Evolutionary conservation across 2,113 vertebrate genomes (phyloP).

Genomic region (Tachycineta bicolor): DNA sequence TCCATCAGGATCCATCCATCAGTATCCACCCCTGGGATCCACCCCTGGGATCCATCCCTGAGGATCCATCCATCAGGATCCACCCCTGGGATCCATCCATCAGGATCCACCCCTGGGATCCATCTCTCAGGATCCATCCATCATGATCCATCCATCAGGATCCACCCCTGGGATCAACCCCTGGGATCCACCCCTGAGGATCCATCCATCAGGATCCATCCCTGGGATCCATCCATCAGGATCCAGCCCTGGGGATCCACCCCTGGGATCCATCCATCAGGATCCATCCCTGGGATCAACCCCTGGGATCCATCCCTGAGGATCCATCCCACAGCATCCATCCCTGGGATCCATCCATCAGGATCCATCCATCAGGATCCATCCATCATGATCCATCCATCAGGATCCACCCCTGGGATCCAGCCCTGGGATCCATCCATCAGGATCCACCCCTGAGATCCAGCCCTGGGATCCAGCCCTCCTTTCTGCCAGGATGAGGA

Average conservation of each 20-base stretch:
- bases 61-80: too few relatives aligned
- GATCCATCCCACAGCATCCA: neutral
- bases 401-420: neutral
- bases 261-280: neutral
- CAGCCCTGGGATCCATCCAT: neutral
- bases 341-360: too few relatives aligned
- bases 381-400: neutral
- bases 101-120: neutral
- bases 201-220: neutral
- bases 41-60: neutral
- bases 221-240: too few relatives aligned
- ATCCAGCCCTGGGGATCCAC: too few relatives aligned
- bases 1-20: too few relatives aligned
- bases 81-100: too few relatives aligned
- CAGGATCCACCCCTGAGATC: neutral
- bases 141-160: too few relatives aligned
- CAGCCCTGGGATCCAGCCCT: neutral
- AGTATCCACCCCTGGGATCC: neutral
- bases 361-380: neutral
- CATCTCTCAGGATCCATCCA: neutral
- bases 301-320: too few relatives aligned
- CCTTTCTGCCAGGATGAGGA: neutral
- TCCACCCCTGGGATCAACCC: neutral
- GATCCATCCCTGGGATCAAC: neutral
- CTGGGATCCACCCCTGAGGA: neutral